phyloP scores from a whole-genome alignment of 2,113 vertebrate genomes.

The Xiphophorus maculatus region DNA sequence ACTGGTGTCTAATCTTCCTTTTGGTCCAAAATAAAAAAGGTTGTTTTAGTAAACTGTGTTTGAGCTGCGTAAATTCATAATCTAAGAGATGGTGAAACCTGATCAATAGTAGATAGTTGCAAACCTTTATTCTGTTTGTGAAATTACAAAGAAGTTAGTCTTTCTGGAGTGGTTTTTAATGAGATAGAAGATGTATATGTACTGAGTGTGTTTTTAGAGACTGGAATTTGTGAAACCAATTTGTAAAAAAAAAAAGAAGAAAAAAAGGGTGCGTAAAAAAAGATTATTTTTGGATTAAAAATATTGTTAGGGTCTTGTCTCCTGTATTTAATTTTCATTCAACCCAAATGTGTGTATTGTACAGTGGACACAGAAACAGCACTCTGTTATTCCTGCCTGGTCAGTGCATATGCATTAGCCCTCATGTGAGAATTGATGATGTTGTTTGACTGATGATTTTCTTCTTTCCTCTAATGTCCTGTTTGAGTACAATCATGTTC shows the following conservation, averaged over 20 bases:
- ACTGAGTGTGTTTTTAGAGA: no score
- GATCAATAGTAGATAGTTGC: no score
- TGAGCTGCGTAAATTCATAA: no score
- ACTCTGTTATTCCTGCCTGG: constrained; percentile 1
- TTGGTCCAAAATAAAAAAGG: neutral
- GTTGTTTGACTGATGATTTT: constrained; percentile 23
- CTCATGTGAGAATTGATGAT: constrained; percentile 16
- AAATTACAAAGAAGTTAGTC: neutral
- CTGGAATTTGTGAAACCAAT: no score
- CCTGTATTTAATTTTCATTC: neutral
- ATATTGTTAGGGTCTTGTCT: neutral
- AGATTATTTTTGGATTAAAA: neutral
- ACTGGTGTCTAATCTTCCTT: no score
- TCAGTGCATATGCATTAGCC: neutral
- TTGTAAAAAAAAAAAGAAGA: no score
- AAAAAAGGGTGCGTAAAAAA: neutral
- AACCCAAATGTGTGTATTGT: neutral
- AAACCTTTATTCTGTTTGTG: neutral
- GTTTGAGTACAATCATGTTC: neutral
- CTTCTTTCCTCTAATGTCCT: constrained; percentile 8
- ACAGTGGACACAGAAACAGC: neutral
- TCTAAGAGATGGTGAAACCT: no score
- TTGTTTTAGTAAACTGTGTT: neutral
- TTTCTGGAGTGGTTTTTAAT: neutral
- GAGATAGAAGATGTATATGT: no score